phyloP scores from a whole-genome alignment of 2,888 invertebrate genomes.

The Drosophila kambysellisi region DNA sequence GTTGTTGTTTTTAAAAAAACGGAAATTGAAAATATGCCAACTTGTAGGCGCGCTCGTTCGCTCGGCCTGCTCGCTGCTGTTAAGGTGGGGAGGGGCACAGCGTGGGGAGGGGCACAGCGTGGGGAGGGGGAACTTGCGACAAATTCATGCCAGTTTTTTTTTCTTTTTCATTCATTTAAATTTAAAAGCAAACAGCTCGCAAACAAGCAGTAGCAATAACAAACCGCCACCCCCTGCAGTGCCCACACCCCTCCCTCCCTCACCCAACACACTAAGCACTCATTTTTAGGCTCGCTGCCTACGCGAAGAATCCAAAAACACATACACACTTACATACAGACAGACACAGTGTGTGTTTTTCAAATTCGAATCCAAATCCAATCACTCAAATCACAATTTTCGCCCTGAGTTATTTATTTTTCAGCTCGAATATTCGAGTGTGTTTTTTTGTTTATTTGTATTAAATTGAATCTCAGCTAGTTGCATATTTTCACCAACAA shows the following conservation, averaged over 20 bases:
- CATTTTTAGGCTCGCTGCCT: conserved; percentile 32
- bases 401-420: conserved; percentile 21
- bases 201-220: conserved; percentile 28
- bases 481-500: conserved; percentile 60
- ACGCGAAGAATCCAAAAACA: conserved; percentile 45
- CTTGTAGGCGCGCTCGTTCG: conserved; percentile 83
- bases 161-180: conserved; percentile 82
- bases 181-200: conserved; percentile 74
- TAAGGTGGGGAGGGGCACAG: conserved; percentile 1
- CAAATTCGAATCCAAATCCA: conserved; percentile 26
- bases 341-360: conserved; percentile 4
- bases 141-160: conserved; percentile 75
- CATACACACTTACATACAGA: background rate
- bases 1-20: conserved; percentile 71
- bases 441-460: conserved; percentile 33
- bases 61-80: conserved; percentile 50
- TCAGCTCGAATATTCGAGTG: conserved; percentile 42
- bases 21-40: conserved; percentile 85
- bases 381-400: conserved; percentile 26
- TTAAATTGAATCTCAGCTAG: conserved; percentile 65
- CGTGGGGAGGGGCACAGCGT: conserved; percentile 19
- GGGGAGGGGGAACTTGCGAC: conserved; percentile 56
- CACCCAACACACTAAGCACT: background rate
- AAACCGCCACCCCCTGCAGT: conserved; percentile 47
- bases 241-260: background rate